phyloP scores from a whole-genome alignment of 2,113 vertebrate species.

The Octodon degus region DNA sequence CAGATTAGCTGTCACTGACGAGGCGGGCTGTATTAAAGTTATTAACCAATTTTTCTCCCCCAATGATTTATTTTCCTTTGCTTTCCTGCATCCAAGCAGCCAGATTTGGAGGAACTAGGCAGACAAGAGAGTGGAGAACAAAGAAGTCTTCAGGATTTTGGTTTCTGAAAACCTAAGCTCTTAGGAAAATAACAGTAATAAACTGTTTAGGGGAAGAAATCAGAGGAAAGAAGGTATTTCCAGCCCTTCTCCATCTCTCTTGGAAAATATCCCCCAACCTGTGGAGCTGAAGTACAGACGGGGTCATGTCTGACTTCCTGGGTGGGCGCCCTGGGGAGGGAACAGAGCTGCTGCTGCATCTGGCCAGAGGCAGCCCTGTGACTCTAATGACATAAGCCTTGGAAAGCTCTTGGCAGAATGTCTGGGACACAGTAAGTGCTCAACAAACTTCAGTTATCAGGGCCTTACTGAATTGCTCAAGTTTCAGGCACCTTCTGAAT shows the following conservation, averaged over 20 bases:
- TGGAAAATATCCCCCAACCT: neutral
- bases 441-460: neutral
- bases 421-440: neutral
- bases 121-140: neutral
- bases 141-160: neutral
- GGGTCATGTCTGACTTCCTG: neutral
- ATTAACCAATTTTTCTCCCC: neutral
- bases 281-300: neutral
- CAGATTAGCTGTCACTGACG: rapidly evolving
- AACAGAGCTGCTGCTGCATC: neutral
- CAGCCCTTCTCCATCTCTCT: rapidly evolving
- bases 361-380: neutral
- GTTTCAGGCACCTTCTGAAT: neutral
- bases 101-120: rapidly evolving
- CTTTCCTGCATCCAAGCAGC: neutral
- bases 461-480: neutral
- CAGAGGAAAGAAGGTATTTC: neutral
- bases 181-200: neutral
- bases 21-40: neutral
- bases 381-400: neutral
- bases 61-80: neutral
- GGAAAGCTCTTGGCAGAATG: neutral
- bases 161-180: neutral
- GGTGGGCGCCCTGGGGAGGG: neutral
- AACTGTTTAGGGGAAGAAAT: neutral